Conservation (phyloP, 2,888 invertebrate species). For the Erebia aethiops region DNA sequence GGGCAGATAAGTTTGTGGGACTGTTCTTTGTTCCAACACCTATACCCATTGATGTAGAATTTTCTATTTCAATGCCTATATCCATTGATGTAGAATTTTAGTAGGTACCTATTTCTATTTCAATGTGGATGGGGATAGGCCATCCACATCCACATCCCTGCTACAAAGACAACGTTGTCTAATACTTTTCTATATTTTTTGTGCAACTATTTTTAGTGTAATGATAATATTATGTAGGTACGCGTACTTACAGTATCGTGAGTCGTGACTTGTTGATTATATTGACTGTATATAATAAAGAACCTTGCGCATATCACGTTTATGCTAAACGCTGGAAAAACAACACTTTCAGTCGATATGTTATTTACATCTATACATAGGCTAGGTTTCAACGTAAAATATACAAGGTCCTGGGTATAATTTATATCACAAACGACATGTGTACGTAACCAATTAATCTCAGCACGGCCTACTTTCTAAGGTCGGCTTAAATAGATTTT, state of each 20-base stretch:
- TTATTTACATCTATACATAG: conserved; percentile 22
- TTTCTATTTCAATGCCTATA: no score
- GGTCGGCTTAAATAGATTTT: conserved; percentile 19
- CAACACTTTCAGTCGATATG: conserved; percentile 37
- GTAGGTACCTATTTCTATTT: no score
- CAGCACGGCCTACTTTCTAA: conserved; percentile 25
- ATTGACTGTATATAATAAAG: conserved; percentile 18
- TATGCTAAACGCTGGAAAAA: conserved; percentile 63
- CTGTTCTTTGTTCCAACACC: no score
- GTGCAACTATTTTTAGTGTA: conserved; percentile 1
- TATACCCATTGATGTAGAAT: no score
- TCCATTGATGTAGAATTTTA: no score
- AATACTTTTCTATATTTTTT: not conserved
- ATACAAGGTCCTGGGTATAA: conserved; percentile 29
- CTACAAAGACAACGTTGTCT: no score
- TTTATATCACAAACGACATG: conserved; percentile 21
- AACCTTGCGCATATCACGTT: conserved; percentile 64
- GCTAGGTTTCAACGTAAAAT: conserved; percentile 19
- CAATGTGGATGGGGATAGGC: no score
- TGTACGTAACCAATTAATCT: conserved; percentile 28
- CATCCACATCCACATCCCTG: no score
- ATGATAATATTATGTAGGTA: no score
- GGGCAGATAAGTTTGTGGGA: no score
- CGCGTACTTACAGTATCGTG: no score
- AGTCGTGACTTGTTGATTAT: conserved; percentile 26